Conservation (phyloP, 1,140 invertebrate genomes). For the Drosophila tsacasi region DNA sequence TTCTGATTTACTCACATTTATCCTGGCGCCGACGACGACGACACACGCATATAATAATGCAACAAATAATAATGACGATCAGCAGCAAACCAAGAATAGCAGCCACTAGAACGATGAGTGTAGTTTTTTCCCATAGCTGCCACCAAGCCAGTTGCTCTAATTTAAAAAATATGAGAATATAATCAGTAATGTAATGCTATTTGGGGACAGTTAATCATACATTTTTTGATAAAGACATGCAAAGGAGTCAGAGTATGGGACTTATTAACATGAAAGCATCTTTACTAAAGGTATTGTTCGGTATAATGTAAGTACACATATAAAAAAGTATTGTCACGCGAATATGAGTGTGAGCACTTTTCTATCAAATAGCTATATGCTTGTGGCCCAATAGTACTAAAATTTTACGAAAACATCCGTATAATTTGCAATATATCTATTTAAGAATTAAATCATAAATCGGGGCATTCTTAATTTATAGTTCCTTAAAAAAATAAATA, state of each 20-base stretch:
- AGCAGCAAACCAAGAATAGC: conserved; percentile 91
- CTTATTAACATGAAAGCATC: neutral
- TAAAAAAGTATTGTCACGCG: no score
- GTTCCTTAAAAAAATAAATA: no score
- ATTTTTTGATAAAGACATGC: neutral
- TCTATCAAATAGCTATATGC: no score
- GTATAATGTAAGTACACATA: no score
- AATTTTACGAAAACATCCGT: no score
- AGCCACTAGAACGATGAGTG: conserved; percentile 91
- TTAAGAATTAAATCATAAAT: no score
- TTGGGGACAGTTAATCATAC: neutral
- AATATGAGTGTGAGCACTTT: no score
- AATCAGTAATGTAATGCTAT: neutral
- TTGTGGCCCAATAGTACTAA: no score
- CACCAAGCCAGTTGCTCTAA: conserved; percentile 91
- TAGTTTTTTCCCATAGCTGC: conserved; percentile 90
- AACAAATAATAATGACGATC: conserved; percentile 92
- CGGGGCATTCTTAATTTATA: no score
- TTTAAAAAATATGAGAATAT: conserved; percentile 4
- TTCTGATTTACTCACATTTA: conserved; percentile 91
- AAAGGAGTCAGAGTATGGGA: neutral
- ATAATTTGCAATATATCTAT: no score
- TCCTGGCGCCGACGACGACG: conserved; percentile 91
- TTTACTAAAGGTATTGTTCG: no score
- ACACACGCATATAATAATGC: conserved; percentile 93